A percentile compares a stretch with the other conserved stretches of the same genome.
phyloP scores from a whole-genome alignment of 1,140 invertebrate species.

The Patella vulgata region DNA sequence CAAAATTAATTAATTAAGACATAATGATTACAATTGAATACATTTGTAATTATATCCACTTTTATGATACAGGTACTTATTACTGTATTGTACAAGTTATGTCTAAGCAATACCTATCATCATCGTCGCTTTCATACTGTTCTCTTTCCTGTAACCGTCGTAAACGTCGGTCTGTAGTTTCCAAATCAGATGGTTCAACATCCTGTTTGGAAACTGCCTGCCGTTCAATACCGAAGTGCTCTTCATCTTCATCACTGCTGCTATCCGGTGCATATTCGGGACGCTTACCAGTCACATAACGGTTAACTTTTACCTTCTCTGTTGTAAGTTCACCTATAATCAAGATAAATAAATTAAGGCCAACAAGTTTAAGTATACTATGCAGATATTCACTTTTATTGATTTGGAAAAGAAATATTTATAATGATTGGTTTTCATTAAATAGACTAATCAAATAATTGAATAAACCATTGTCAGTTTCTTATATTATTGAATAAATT shows the following conservation, averaged over 20 bases:
- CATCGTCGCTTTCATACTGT: constrained; percentile 40
- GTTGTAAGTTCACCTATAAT: constrained; percentile 64
- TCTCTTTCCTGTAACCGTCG: constrained; percentile 50
- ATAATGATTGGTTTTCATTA: neutral
- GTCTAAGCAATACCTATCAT: constrained; percentile 48
- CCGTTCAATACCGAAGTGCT: constrained; percentile 46
- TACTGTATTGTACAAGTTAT: too few relatives aligned
- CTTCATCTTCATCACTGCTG: constrained; percentile 72
- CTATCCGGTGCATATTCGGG: constrained; percentile 66
- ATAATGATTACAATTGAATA: too few relatives aligned
- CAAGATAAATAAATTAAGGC: constrained; percentile 11
- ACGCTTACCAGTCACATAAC: constrained; percentile 70
- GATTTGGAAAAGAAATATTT: neutral
- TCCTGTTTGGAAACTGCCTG: constrained; percentile 31
- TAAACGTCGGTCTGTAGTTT: constrained; percentile 50
- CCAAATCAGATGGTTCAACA: constrained; percentile 31
- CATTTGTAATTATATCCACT: too few relatives aligned
- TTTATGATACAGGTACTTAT: too few relatives aligned
- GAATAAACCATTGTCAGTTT: neutral
- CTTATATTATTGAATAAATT: too few relatives aligned
- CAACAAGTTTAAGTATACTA: too few relatives aligned
- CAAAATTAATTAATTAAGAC: too few relatives aligned
- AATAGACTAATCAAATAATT: neutral
- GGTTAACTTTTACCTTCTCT: constrained; percentile 70
- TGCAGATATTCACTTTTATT: too few relatives aligned